A percentile compares a stretch with the other conserved stretches of the same genome.
Conservation (phyloP, 2,113 vertebrate genomes). For the Sylvicapra grimmia region DNA sequence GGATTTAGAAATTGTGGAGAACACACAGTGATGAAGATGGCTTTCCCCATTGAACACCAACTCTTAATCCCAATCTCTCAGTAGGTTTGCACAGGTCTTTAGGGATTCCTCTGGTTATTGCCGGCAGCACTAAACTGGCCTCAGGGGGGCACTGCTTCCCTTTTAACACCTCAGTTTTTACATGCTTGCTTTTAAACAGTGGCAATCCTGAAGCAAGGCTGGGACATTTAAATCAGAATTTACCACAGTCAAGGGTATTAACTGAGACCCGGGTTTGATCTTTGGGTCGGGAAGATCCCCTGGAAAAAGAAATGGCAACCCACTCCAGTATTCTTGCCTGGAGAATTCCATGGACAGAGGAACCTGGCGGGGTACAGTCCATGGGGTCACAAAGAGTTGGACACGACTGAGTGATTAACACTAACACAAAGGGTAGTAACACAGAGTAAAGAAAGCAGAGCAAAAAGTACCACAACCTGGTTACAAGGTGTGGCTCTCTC, state of each 20-base stretch:
- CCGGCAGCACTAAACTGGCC: not conserved
- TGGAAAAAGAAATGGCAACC: not conserved
- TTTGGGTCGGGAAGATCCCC: not conserved
- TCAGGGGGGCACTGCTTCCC: slow-evolving; percentile 1
- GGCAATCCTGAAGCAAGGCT: not conserved
- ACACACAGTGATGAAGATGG: not conserved
- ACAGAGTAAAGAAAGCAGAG: not conserved
- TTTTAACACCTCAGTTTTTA: not conserved
- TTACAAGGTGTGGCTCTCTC: not conserved
- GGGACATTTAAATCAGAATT: not conserved
- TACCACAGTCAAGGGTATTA: not conserved
- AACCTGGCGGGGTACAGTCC: not conserved
- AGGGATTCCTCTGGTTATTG: not conserved
- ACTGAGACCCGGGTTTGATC: not conserved
- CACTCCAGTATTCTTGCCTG: not conserved
- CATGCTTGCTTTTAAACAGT: not conserved
- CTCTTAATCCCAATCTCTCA: not conserved
- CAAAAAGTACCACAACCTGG: not conserved
- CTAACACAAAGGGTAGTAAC: not conserved
- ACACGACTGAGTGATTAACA: not conserved
- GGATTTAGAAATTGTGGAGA: not conserved
- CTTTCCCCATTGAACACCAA: not conserved
- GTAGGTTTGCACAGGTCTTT: not conserved
- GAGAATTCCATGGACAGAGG: not conserved
- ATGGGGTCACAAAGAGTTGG: not conserved